Base-by-base conservation (phyloP, 1,140 invertebrate genomes). In the Cylas formicarius region DNA sequence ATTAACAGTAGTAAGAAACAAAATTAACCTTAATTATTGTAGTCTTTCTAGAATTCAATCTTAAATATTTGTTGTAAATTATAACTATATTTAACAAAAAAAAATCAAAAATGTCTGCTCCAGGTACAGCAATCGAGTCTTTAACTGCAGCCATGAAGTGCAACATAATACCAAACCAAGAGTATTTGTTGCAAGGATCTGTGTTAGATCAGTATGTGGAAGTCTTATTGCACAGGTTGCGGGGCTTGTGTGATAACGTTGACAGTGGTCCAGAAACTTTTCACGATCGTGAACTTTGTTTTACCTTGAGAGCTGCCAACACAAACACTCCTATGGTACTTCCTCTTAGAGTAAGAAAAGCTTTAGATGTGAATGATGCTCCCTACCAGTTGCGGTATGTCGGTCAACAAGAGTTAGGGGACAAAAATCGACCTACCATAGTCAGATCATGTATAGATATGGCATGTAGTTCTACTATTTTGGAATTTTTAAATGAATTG, bases 201-300 rank as follows among this genome's bases (percentile, higher is more conserved):
- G 87, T 97, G 18, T 62, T 95, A 19, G 92, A 97, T 66, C 80
- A 77, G n/a, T 83, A 86, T 29, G 86, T 93, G 9, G 90, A 94
- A 67, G 84, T 92, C n/a, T 72, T 97, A 13, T 69, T 96, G 10
- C 90, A 97, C 61, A 72, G 92, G 53, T 72, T 97, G 9, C 74
- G 90, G 53, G 92, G 93, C 2, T 72, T 96, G 0, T 96, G 92
- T 68, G 93, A 97, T 55, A 94, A 95, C 73, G 85, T 90, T 4
- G 91, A 96, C 62, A 79, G 81, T 41, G 85, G 84, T 4, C 84
- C 87, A 6, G 91, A 96, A 70, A 81, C 80, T 1, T 97, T 96
- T 63, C 78, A 90, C 61, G 91, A 96, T 70, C 84, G 92, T 56
- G 86, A 90, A 72, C 80, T 88, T 55, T 88, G 84, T 63, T 86